A percentile compares a stretch with the other conserved stretches of the same genome.
Conservation (phyloP, 1,140 invertebrate species). For the Oreohelix idahoensis region DNA sequence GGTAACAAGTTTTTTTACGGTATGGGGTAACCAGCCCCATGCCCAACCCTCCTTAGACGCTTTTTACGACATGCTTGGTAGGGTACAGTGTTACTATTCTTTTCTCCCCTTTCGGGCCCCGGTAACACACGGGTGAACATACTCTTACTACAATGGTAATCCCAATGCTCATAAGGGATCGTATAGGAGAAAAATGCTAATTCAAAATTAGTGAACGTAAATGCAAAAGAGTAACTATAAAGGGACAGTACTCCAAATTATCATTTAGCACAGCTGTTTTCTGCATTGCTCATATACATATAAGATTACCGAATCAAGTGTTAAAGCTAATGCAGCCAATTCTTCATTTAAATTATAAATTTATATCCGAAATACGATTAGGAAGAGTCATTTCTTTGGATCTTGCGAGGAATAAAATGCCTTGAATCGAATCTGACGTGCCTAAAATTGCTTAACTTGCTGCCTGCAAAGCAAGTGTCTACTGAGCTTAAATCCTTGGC, state of each 20-base stretch:
- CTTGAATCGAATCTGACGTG: neutral
- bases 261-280: neutral
- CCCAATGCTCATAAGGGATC: too few species aligned
- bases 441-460: neutral
- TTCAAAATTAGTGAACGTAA: too few species aligned
- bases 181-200: too few species aligned
- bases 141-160: too few species aligned
- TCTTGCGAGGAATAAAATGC: neutral
- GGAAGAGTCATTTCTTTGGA: neutral
- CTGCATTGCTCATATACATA: neutral
- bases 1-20: too few species aligned
- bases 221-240: neutral
- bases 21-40: too few species aligned
- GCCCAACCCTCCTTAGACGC: too few species aligned
- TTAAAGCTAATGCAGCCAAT: neutral
- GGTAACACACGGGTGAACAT: too few species aligned
- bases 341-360: neutral
- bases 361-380: neutral
- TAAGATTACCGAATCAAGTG: neutral
- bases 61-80: too few species aligned
- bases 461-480: too few species aligned
- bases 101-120: too few species aligned
- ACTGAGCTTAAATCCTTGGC: neutral
- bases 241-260: neutral
- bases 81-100: too few species aligned